A percentile compares a stretch with the other conserved stretches of the same genome.
phyloP scores from a whole-genome alignment of 2,888 invertebrate genomes.

The Hyppa rectilinea region DNA sequence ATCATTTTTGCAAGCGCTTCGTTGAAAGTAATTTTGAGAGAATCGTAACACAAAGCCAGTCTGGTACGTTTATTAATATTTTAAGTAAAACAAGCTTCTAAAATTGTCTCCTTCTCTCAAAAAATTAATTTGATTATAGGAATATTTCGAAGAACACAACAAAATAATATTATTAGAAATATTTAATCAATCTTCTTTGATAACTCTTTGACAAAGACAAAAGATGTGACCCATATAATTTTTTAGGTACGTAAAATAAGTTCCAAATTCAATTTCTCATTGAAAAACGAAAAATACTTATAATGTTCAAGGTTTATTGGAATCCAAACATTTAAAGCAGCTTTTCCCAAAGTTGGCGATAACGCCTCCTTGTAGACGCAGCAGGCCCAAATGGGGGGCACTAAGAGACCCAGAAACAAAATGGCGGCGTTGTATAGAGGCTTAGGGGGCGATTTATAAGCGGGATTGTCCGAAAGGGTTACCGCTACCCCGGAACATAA shows the following conservation, averaged over 20 bases:
- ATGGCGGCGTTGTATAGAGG: no score
- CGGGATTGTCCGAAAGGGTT: no score
- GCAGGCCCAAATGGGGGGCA: no score
- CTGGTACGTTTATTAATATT: conserved; percentile 38
- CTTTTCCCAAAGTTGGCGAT: no score
- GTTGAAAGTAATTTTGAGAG: conserved; percentile 14
- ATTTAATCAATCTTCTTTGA: background rate
- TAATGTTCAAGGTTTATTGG: background rate
- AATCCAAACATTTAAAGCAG: no score
- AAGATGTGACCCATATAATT: background rate
- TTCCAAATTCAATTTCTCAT: background rate
- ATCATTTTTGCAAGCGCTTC: conserved; percentile 11
- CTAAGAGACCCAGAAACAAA: no score
- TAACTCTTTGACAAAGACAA: background rate
- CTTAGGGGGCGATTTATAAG: no score
- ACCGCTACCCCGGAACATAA: no score
- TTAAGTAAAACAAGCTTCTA: conserved; percentile 2
- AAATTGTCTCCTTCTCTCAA: no score
- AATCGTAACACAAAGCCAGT: conserved; percentile 12
- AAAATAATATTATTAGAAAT: background rate
- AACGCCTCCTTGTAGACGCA: no score
- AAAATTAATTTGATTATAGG: conserved; percentile 29
- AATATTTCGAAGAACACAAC: conserved; percentile 1
- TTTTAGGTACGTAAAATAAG: background rate
- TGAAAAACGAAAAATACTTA: background rate